Evolutionary conservation across 2,113 vertebrate genomes (phyloP).

Genomic region (crab-eating macaque (Macaca fascicularis)): DNA sequence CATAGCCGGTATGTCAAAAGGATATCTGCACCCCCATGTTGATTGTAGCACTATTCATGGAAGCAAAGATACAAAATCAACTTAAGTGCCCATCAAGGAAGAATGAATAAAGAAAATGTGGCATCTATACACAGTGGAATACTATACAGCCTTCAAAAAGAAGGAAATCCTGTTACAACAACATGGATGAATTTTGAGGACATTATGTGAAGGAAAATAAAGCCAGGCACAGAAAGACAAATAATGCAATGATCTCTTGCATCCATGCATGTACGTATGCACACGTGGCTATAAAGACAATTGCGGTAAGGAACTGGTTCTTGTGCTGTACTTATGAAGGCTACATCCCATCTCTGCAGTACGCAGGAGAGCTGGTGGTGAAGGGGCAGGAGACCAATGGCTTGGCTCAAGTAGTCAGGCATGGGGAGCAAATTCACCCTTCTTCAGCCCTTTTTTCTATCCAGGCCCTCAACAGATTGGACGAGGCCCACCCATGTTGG

Average conservation of each 20-base stretch:
- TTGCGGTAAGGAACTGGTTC: background rate
- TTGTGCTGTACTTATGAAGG: background rate
- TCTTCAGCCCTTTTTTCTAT: background rate
- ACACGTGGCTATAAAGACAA: background rate
- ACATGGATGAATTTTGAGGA: background rate
- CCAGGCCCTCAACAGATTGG: background rate
- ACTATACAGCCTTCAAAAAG: background rate
- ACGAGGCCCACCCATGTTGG: fast-evolving
- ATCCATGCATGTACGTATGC: too few species aligned
- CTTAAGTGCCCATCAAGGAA: background rate
- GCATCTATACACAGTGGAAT: background rate
- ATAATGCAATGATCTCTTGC: background rate
- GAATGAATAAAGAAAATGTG: background rate
- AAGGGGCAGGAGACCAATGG: fast-evolving
- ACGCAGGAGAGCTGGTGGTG: background rate
- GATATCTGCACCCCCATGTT: background rate
- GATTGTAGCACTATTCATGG: background rate
- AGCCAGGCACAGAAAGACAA: background rate
- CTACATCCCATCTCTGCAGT: fast-evolving
- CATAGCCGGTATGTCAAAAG: fast-evolving
- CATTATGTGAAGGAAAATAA: background rate
- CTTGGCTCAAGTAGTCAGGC: too few species aligned
- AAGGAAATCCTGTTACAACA: background rate
- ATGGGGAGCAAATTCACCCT: background rate
- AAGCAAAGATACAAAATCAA: background rate